Conservation (phyloP, 2,797 vertebrate genomes). For the Falco peregrinus region DNA sequence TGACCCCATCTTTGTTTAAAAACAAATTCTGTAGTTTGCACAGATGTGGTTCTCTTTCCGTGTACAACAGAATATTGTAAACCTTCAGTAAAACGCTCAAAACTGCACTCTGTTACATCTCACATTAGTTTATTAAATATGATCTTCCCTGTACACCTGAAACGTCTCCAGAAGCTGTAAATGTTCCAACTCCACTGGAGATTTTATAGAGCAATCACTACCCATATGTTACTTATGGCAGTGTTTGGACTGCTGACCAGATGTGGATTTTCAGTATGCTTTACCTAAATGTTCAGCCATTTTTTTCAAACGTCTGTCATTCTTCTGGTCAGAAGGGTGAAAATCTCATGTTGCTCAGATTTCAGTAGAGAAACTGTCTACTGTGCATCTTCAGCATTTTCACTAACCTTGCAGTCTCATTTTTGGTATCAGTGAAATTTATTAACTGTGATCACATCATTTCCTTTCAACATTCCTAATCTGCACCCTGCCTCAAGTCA, state of each 20-base stretch:
- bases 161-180: slow-evolving; percentile 15
- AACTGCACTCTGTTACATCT: not conserved
- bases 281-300: not conserved
- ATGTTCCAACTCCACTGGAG: not conserved
- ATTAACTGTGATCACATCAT: not conserved
- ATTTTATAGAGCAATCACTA: slow-evolving; percentile 9
- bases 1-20: not conserved
- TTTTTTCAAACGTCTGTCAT: slow-evolving; percentile 12
- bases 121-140: not conserved
- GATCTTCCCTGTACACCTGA: not conserved
- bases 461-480: not conserved
- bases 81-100: not conserved
- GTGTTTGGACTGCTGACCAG: not conserved
- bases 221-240: not conserved
- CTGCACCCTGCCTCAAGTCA: not conserved
- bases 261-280: not conserved
- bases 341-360: not conserved
- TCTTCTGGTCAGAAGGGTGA: not conserved
- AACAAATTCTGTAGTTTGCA: not conserved
- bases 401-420: not conserved
- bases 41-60: rapidly evolving
- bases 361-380: not conserved
- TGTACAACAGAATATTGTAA: not conserved
- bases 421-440: not conserved
- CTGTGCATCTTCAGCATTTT: not conserved